These are phyloP conservation scores for Erebia ligea DNA, from an alignment of 2,888 invertebrate species.

Conservation along the genomic window DNA sequence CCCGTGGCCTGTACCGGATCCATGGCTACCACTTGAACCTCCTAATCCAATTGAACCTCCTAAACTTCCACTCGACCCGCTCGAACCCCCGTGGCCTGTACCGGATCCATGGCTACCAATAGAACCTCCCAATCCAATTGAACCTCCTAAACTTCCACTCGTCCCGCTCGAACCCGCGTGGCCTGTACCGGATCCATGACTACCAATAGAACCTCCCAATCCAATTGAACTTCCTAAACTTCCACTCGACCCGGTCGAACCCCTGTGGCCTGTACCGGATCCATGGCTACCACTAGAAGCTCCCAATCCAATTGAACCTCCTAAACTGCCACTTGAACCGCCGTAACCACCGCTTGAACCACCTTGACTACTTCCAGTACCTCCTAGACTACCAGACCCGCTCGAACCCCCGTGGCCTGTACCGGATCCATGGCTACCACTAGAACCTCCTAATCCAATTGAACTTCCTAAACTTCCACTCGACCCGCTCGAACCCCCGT, in stretches of 20 bases:
- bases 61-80: constrained; percentile 28
- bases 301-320: constrained; percentile 17
- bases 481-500: constrained; percentile 39
- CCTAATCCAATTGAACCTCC: constrained; percentile 30
- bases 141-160: too few species aligned
- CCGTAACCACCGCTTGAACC: too few species aligned
- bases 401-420: too few species aligned
- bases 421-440: not conserved
- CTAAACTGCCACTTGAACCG: constrained; percentile 31
- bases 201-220: too few species aligned
- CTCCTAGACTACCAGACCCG: too few species aligned
- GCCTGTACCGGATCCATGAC: too few species aligned
- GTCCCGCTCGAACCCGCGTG: not conserved
- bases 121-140: not conserved
- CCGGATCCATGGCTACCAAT: constrained; percentile 32
- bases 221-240: too few species aligned
- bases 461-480: constrained; percentile 34
- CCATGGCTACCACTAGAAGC: constrained; percentile 35
- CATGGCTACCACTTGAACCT: not conserved
- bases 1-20: not conserved
- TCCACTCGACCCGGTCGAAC: too few species aligned
- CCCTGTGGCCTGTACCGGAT: constrained; percentile 38
- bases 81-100: constrained; percentile 41
- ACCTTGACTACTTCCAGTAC: too few species aligned
- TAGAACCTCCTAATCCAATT: constrained; percentile 24